Evolutionary conservation across 2,113 vertebrate species (phyloP).

Genomic region (Cricetomys ansorgei): DNA sequence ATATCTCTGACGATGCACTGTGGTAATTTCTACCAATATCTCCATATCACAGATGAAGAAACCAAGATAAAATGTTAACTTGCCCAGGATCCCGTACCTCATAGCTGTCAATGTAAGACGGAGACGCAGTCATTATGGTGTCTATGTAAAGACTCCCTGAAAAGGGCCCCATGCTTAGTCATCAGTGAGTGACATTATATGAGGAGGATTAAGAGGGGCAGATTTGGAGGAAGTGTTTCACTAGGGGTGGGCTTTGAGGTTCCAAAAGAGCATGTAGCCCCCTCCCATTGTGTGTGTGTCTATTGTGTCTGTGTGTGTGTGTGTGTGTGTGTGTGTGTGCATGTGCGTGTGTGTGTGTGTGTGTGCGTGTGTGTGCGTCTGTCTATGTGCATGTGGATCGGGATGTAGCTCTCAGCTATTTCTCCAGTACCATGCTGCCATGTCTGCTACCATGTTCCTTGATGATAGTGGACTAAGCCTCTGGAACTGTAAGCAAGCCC

Average conservation of each 20-base stretch:
- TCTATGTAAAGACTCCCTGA: not conserved
- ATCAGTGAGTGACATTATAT: not conserved
- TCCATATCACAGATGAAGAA: not conserved
- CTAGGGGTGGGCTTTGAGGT: not conserved
- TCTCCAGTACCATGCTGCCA: not conserved
- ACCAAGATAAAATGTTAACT: not conserved
- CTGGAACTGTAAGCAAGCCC: not conserved
- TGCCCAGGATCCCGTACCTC: not conserved
- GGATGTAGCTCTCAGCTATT: no score
- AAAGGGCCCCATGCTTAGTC: not conserved
- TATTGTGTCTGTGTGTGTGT: no score
- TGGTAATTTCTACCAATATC: not conserved
- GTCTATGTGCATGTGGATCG: no score
- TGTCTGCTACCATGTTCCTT: not conserved
- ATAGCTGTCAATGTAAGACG: not conserved
- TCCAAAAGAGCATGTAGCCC: not conserved
- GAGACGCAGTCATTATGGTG: not conserved
- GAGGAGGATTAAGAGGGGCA: not conserved
- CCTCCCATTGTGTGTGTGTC: no score
- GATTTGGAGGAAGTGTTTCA: not conserved
- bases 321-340: no score
- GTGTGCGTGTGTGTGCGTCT: no score
- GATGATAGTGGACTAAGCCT: not conserved
- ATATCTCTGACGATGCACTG: not conserved
- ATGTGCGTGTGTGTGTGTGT: no score